These are phyloP conservation scores for Cactoblastis cactorum DNA, from an alignment of 2,888 invertebrate species.

Conservation along the genomic window DNA sequence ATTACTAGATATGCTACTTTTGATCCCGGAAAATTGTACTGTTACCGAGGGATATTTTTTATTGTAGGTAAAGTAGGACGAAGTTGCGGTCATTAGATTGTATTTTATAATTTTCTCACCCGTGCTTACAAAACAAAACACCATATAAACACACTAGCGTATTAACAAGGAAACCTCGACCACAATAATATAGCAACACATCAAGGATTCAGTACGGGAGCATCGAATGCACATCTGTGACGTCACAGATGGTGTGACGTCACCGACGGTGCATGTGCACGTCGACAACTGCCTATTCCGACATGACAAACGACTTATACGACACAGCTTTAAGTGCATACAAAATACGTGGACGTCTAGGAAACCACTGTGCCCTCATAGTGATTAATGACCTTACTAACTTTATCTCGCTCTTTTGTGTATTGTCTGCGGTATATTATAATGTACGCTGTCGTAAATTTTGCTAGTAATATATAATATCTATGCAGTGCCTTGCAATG, in stretches of 20 bases:
- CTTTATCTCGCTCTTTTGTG: neutral
- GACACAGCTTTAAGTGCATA: constrained; percentile 18
- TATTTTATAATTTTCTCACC: too few species aligned
- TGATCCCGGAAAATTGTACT: too few species aligned
- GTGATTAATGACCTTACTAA: neutral
- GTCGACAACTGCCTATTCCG: constrained; percentile 38
- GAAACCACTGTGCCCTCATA: neutral
- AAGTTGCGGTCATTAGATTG: too few species aligned
- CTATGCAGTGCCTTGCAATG: too few species aligned
- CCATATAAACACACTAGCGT: too few species aligned
- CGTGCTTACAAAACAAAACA: too few species aligned
- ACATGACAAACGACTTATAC: constrained; percentile 50
- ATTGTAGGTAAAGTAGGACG: too few species aligned
- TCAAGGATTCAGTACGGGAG: constrained; percentile 1
- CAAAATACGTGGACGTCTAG: constrained; percentile 9
- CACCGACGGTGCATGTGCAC: constrained; percentile 25
- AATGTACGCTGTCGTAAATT: neutral
- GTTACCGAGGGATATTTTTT: too few species aligned
- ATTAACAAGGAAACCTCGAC: too few species aligned
- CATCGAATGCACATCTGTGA: constrained; percentile 26
- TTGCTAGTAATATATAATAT: too few species aligned
- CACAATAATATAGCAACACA: neutral
- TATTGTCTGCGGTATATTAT: neutral
- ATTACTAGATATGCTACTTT: too few species aligned
- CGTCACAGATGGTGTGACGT: too few species aligned